Conservation (phyloP, 2,888 invertebrate genomes). For the Heliconius charithonia region DNA sequence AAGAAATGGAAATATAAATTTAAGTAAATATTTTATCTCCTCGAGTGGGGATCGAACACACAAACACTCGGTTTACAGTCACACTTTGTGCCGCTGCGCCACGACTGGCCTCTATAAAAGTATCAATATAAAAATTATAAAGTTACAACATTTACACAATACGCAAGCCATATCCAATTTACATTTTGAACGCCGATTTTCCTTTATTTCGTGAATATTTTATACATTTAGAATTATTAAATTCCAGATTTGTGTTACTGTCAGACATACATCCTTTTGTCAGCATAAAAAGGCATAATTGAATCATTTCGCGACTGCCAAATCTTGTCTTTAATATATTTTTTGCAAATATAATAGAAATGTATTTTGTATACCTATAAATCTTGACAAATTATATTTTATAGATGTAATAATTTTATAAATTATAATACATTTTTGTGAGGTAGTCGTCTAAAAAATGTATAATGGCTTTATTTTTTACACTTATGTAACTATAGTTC, state of each 20-base stretch:
- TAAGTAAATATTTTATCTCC: too few species aligned
- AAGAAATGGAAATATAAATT: too few species aligned
- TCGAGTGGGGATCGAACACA: too few species aligned
- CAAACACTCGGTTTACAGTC: too few species aligned
- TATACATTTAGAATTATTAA: constrained; percentile 5
- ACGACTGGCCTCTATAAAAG: too few species aligned
- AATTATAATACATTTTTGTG: neutral
- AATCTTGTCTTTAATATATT: constrained; percentile 1
- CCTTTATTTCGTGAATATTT: constrained; percentile 9
- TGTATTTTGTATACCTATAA: neutral
- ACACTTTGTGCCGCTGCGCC: too few species aligned
- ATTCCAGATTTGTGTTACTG: neutral
- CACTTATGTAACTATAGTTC: neutral
- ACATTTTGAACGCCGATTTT: neutral
- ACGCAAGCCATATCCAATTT: neutral
- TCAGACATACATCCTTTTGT: neutral
- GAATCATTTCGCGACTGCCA: neutral
- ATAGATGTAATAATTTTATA: neutral
- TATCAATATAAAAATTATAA: too few species aligned
- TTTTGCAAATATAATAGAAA: neutral
- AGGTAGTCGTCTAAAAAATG: neutral
- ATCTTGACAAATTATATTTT: neutral
- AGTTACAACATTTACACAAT: too few species aligned
- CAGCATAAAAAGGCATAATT: constrained; percentile 11
- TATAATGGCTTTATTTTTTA: neutral